Conservation (phyloP, 1,140 invertebrate genomes). For the Eumeta japonica region DNA sequence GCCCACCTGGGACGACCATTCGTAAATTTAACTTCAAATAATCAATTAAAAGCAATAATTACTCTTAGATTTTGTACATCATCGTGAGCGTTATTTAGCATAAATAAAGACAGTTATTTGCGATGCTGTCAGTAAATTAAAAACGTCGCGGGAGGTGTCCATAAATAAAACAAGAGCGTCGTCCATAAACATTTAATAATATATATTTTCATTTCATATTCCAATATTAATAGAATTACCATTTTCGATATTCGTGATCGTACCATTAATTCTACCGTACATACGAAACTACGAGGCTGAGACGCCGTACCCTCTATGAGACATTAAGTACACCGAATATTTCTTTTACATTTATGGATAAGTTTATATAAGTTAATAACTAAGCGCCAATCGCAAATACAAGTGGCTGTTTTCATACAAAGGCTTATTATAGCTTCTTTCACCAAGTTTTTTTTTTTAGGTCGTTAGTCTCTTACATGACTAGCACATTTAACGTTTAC, state of each 20-base stretch:
- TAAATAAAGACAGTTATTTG: too few relatives aligned
- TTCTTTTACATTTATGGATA: slow-evolving; percentile 39
- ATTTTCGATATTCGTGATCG: slow-evolving; percentile 33
- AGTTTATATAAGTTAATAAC: slow-evolving; percentile 42
- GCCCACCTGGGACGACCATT: too few relatives aligned
- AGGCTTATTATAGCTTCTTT: slow-evolving; percentile 53
- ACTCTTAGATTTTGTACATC: too few relatives aligned
- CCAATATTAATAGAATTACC: slow-evolving; percentile 47
- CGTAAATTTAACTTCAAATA: too few relatives aligned
- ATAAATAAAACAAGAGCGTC: too few relatives aligned
- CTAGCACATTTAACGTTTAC: slow-evolving; percentile 52
- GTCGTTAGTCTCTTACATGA: slow-evolving; percentile 39
- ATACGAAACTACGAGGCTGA: slow-evolving; percentile 48
- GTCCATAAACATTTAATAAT: slow-evolving; percentile 56
- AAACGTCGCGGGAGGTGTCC: too few relatives aligned
- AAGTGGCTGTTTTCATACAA: slow-evolving; percentile 37
- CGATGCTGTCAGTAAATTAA: too few relatives aligned
- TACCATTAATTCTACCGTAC: slow-evolving; percentile 48
- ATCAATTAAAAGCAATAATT: too few relatives aligned
- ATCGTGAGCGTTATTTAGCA: too few relatives aligned
- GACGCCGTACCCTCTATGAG: slow-evolving; percentile 45
- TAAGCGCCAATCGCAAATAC: slow-evolving; percentile 55
- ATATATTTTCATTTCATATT: slow-evolving; percentile 51
- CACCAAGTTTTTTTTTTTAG: slow-evolving; percentile 52
- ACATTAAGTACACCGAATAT: slow-evolving; percentile 46